Evolutionary conservation across 2,888 invertebrate genomes (phyloP), one percentile per base, ranked within the genome.

Genomic region (Amblyjoppa proteus): DNA sequence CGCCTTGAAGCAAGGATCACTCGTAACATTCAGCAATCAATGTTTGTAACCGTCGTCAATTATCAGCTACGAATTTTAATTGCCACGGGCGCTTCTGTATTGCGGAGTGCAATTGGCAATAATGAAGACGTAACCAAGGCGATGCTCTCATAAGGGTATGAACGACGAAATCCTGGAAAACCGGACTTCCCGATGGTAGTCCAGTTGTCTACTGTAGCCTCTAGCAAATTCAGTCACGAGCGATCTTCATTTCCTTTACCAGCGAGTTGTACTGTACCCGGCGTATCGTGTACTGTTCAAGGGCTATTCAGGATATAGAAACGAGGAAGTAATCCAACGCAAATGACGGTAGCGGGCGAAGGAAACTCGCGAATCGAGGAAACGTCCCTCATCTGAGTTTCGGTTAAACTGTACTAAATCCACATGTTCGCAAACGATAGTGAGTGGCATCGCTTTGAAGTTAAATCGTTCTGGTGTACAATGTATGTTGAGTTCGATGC

Each of bases 101-200:
- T 45, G 61, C 45, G 78, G 70, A 77, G 73, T 85, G 85, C 74
- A 79, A 82, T 84, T 83, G 58, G 49, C 74, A 70, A 38, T 45
- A 51, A 80, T 51, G 31, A 13, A 61, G 28, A 34, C 38, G 64
- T 68, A 16, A 38, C 38, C 16, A 31, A 74, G 51, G 61, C 84
- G 80, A 81, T 83, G 81, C 74, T 49, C 58, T 34, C 56, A 69
- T 49, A 34, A 34, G n/a, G 45, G 41, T 81, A 78, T 75, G 84
- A 84, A 84, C 68, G 81, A 76, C 70, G 66, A 69, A 74, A 84
- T 84, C 75, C 79, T 68, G 64, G 34, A 61, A 73, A 73, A 76
- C 51, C 80, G 58, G 16, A 70, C 74, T 71, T 31, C 56, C 61
- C 34, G 70, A 11, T 41, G 70, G 64, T 68, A 34, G 45, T 73